Conservation (phyloP, 2,888 invertebrate species). For the Heliconius sara region DNA sequence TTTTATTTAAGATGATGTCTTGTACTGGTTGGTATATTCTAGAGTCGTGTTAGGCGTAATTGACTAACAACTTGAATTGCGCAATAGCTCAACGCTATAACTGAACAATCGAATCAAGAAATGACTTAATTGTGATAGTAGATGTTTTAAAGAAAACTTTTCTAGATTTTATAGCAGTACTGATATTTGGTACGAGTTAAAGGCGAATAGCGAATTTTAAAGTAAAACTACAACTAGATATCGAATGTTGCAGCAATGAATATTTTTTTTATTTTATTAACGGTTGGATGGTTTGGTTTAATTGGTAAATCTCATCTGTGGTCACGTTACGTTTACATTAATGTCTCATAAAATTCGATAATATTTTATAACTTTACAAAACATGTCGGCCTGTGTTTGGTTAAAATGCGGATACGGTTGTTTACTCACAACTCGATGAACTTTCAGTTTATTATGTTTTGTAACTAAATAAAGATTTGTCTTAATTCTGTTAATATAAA, state of each 20-base stretch:
- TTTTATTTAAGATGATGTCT: too few species aligned
- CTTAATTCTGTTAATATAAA: slow-evolving; percentile 1
- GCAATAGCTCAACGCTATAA: background rate
- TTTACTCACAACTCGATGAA: slow-evolving; percentile 33
- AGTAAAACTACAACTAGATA: background rate
- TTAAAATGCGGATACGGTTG: slow-evolving; percentile 40
- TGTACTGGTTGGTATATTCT: background rate
- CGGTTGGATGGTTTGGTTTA: background rate
- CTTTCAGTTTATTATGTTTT: slow-evolving; percentile 33
- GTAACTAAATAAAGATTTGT: slow-evolving; percentile 33
- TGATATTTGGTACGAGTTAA: background rate
- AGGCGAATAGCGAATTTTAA: background rate
- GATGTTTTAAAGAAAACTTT: background rate
- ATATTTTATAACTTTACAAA: slow-evolving; percentile 40
- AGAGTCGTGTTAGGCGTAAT: too few species aligned
- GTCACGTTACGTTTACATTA: slow-evolving; percentile 18
- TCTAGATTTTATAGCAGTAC: background rate
- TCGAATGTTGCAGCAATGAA: background rate
- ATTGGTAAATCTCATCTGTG: background rate
- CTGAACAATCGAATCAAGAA: background rate
- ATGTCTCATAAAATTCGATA: slow-evolving; percentile 32
- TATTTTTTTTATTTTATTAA: background rate
- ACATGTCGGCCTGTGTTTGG: slow-evolving; percentile 42
- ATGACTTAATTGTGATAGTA: background rate
- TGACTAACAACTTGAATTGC: too few species aligned